phyloP scores from a whole-genome alignment of 2,888 invertebrate species.

The Patella pellucida region DNA sequence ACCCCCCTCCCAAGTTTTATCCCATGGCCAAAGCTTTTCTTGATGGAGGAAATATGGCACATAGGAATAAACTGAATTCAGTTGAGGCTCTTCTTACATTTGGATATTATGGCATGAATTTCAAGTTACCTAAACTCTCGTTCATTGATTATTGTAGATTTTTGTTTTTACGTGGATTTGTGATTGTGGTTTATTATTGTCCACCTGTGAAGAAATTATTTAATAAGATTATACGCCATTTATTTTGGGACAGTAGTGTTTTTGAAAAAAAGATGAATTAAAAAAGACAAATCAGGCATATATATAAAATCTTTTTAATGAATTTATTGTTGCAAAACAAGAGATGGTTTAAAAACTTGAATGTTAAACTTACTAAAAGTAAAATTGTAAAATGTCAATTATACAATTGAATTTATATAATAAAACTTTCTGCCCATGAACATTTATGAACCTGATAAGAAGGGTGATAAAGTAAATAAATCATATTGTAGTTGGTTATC shows the following conservation, averaged over 20 bases:
- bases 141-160: constrained; percentile 11
- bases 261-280: background rate
- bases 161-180: constrained; percentile 10
- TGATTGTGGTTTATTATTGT: constrained; percentile 3
- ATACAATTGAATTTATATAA: no score
- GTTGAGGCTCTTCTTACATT: constrained; percentile 43
- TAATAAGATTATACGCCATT: constrained; percentile 5
- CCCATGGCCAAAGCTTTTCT: constrained; percentile 58
- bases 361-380: no score
- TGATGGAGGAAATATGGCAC: constrained; percentile 43
- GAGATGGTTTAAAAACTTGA: no score
- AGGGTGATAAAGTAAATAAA: no score
- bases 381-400: no score
- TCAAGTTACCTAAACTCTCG: background rate
- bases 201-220: constrained; percentile 3
- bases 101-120: constrained; percentile 30
- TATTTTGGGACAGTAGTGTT: background rate
- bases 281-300: background rate
- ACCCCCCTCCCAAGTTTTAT: constrained; percentile 53
- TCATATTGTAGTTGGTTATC: no score
- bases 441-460: no score
- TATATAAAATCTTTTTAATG: no score
- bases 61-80: constrained; percentile 27
- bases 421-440: no score
- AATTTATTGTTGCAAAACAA: no score